Evolutionary conservation across 2,888 invertebrate species (phyloP), one percentile per base, ranked within the genome.

Genomic region (Hermaeophaga mercurialis): DNA sequence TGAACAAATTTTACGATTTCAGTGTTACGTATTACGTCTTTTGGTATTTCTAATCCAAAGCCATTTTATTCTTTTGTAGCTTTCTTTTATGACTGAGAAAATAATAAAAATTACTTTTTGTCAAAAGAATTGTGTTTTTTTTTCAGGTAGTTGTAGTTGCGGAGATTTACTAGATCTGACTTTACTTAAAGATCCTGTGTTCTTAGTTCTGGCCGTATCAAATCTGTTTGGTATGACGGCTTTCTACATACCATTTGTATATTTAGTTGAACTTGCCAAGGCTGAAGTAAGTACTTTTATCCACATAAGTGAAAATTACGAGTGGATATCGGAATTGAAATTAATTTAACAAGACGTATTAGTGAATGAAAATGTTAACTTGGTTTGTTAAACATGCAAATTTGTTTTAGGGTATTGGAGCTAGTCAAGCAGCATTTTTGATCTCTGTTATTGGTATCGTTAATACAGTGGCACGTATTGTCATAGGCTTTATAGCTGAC

Each of bases 161-260:
- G 18, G 93, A 93, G 49, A 82, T 95, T 44, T 54, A 33, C 14
- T 56, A 11, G 53, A 58, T 41, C 84, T 85, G 59, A 80, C 83
- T 39, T 79, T 97, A 49, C 81, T 97, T 48, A 90, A 87, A 64
- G 90, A 96, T 80, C 91, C 92, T 1, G 91, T 93, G 54, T 94
- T 97, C 79, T 86, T 94, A 81, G 80, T 95, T 47, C 92, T 96
- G 71, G 94, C 92, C 56, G 84, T 96, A 46, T 94, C 94, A 63
- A 97, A 96, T 77, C 83, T 98, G 55, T 94, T 98, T 76, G 98
- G 97, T 68, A 96, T 97, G 91, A 91, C 96, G 48, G 97, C 96
- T 63, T 86, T 97, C 52, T 96, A 96, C 78, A 93, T 98, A 66
- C 98, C 98, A 31, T 98, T 96, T 77, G 92, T 96, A 44, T 97